Percentiles rank a stretch among this genome's conserved stretches.
Conservation (phyloP, 2,888 invertebrate species). For the Epirrhoe tristata region DNA sequence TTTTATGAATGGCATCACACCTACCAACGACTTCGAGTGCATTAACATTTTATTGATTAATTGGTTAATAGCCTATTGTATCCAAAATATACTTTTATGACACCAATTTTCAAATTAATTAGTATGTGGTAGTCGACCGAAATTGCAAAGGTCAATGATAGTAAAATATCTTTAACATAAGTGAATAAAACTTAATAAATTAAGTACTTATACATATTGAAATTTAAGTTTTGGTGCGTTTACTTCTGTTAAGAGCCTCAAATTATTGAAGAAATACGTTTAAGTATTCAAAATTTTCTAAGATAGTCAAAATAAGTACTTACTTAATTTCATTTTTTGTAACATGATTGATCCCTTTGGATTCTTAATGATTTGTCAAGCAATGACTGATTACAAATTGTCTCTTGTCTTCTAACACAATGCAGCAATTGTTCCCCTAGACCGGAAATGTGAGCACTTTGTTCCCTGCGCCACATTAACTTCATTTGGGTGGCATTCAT, state of each 20-base stretch:
- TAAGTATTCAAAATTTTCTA: too few relatives aligned
- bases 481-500: constrained; percentile 49
- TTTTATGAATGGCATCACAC: constrained; percentile 35
- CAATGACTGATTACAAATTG: constrained; percentile 60
- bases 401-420: constrained; percentile 55
- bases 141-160: not conserved
- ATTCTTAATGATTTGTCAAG: constrained; percentile 61
- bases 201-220: not conserved
- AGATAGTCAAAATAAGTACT: too few relatives aligned
- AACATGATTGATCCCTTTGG: constrained; percentile 45
- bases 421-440: constrained; percentile 61
- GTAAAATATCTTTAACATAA: not conserved
- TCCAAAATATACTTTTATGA: constrained; percentile 24
- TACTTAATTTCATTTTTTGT: constrained; percentile 16
- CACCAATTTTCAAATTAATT: constrained; percentile 21
- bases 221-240: too few relatives aligned
- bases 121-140: constrained; percentile 2
- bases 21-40: not conserved
- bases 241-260: too few relatives aligned
- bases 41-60: constrained; percentile 26
- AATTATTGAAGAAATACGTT: too few relatives aligned
- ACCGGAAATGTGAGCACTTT: constrained; percentile 58
- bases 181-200: not conserved
- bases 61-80: constrained; percentile 18
- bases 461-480: constrained; percentile 54